Evolutionary conservation across 2,797 vertebrate genomes (phyloP), one percentile per base, ranked within the genome.

Genomic region (Pangasius djambal): DNA sequence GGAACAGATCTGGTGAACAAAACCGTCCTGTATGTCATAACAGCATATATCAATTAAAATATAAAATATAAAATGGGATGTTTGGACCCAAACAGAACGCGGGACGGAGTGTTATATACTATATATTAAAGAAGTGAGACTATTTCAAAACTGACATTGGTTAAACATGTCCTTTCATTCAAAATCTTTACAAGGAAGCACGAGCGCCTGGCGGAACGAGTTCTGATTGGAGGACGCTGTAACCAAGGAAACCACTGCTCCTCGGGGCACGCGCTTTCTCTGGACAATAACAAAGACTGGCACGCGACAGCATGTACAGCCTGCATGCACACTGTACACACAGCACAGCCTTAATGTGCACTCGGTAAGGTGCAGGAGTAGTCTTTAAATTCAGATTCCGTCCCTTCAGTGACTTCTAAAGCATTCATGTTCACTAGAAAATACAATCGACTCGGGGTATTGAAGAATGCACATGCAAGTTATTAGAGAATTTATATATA

Each of bases 151-250:
- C 50, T 52, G 50, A 52, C 50, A 0, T 55, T 15, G 52, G 70
- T 74, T 74, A 74, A 40, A 67, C 65, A 31, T 31, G 4, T 40
- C 40, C 6, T 40, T 40, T 69, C 67, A 34, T 7, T 61, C 59
- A 22, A 20, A 59, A 0, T 59, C 20, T 13, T 16, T 69, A 16
- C 65, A 74, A 25, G 8, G 37, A 9, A 72, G 20, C 37, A 0
- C 40, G 72, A 52, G 15, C n/a, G 61, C 57, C 12, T 57, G 18
- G 87, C 72, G 52, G 40, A 69, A 79, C 9, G 40, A 57, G 8
- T 25, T 90, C 15, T 83, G 87, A 88, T 90, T 70, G 77, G 88
- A 85, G 22, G 25, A 48, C 5, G 4, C 3, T n/a, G 40, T 31
- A 22, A 67, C 83, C 8, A 44, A 69, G 83, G 40, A 18, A 37